Percentiles rank a stretch among this genome's conserved stretches.
These are phyloP conservation scores for Rhea americana DNA, from an alignment of 2,113 vertebrate genomes.

Conservation along the genomic window DNA sequence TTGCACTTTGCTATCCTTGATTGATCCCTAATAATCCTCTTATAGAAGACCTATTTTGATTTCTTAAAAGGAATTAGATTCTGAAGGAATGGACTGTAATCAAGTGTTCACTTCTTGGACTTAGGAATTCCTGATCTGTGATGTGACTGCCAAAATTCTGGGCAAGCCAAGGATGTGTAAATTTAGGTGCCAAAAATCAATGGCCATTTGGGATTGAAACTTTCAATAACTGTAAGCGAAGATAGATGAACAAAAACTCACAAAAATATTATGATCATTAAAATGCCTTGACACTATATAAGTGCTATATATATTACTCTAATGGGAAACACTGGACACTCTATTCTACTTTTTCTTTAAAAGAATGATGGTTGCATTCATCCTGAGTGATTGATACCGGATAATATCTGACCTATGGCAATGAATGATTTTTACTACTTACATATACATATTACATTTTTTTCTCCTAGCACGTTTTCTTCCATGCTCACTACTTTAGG, in stretches of 20 bases:
- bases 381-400: background rate
- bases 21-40: background rate
- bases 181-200: background rate
- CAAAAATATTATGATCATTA: background rate
- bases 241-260: background rate
- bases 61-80: conserved; percentile 20
- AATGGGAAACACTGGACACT: background rate
- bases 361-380: background rate
- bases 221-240: background rate
- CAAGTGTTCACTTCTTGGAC: background rate
- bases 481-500: background rate
- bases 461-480: background rate
- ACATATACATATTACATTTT: background rate
- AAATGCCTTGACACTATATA: background rate
- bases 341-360: background rate
- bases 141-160: background rate
- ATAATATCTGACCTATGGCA: background rate
- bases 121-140: conserved; percentile 13
- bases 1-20: conserved; percentile 20
- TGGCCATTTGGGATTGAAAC: background rate
- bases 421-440: background rate
- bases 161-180: background rate
- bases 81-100: conserved; percentile 8
- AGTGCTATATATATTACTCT: background rate
- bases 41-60: background rate